Evolutionary conservation across 2,797 vertebrate genomes (phyloP).

Genomic region (Selene dorsalis): DNA sequence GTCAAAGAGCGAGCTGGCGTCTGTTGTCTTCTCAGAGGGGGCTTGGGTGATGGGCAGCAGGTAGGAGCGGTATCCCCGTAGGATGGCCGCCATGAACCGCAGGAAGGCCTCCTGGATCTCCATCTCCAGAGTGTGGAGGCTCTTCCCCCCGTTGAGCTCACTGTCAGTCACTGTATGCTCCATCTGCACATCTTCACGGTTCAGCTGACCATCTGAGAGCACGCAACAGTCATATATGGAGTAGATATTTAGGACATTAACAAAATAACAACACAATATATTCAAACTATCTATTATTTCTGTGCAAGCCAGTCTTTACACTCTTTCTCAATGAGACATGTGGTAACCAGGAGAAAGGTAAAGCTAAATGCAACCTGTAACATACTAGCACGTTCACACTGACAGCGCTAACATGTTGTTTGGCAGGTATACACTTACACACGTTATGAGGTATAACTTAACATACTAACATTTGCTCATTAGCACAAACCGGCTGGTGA

Average conservation of each 20-base stretch:
- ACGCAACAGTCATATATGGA: not conserved
- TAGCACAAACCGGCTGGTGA: not conserved
- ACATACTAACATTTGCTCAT: not conserved
- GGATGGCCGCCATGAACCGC: conserved; percentile 97
- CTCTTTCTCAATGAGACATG: not conserved
- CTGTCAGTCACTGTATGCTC: conserved; percentile 91
- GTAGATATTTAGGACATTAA: not conserved
- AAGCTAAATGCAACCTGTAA: not conserved
- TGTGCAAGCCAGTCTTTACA: not conserved
- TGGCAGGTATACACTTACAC: not conserved
- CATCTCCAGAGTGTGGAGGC: conserved; percentile 92
- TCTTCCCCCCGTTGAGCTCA: conserved; percentile 90
- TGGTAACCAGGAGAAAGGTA: not conserved
- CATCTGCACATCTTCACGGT: conserved; percentile 91
- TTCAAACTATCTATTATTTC: not conserved
- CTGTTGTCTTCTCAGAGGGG: conserved; percentile 98
- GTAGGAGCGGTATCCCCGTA: conserved; percentile 96
- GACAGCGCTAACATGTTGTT: too few species aligned
- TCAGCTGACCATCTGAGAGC: conserved; percentile 91
- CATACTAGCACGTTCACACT: too few species aligned
- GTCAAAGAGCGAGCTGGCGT: conserved; percentile 96
- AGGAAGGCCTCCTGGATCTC: conserved; percentile 99
- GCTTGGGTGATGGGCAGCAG: conserved; percentile 97
- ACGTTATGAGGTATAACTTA: not conserved
- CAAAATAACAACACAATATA: not conserved